phyloP scores from a whole-genome alignment of 2,797 vertebrate genomes.

The Malurus splendens region DNA sequence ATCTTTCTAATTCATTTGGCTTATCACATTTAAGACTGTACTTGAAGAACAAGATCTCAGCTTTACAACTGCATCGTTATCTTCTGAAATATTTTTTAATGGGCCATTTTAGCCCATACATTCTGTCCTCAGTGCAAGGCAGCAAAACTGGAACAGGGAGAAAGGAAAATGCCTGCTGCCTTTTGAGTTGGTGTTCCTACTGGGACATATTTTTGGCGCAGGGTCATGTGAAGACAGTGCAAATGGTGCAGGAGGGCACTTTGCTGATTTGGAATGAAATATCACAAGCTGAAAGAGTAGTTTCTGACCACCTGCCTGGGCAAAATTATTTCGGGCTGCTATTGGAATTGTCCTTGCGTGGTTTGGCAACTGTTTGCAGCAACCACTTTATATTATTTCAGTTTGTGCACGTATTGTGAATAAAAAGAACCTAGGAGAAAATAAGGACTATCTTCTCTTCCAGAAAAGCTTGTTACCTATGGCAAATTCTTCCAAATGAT shows the following conservation, averaged over 20 bases:
- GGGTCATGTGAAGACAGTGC: not conserved
- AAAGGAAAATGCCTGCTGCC: not conserved
- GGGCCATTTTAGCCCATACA: not conserved
- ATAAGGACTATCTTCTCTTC: not conserved
- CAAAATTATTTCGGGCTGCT: not conserved
- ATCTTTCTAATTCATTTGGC: not conserved
- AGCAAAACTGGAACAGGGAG: not conserved
- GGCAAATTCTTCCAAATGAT: not conserved
- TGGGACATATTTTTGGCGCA: not conserved
- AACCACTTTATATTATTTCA: not conserved
- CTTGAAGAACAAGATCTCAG: not conserved
- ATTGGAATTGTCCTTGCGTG: not conserved
- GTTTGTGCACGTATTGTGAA: not conserved
- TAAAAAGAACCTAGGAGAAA: not conserved
- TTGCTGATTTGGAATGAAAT: not conserved
- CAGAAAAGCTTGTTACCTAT: not conserved
- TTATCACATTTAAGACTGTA: not conserved
- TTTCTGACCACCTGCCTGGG: conserved; percentile 1
- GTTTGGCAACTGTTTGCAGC: not conserved
- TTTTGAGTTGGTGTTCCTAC: fast-evolving
- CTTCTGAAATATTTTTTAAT: not conserved
- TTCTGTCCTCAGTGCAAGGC: not conserved
- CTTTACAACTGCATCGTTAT: not conserved
- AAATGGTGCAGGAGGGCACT: not conserved
- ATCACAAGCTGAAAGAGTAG: not conserved